Evolutionary conservation across 1,140 invertebrate species (phyloP), one percentile per base, ranked within the genome.

Genomic region (Monomorium pharaonis): DNA sequence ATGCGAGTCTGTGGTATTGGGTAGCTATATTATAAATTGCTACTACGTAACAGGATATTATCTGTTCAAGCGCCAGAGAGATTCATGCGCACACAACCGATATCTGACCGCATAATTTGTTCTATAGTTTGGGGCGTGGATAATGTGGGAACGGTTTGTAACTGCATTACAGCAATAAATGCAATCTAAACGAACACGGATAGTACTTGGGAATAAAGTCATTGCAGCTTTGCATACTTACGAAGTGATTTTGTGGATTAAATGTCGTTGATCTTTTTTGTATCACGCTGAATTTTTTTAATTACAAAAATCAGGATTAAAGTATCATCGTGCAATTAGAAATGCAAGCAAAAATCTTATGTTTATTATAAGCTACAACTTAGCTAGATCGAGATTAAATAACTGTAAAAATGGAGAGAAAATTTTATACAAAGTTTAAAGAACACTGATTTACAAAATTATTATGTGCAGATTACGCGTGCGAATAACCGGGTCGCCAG

Each of bases 91-190:
- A 30, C 37, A 74, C 54, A 83, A 83, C 78, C 78, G 67, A 83
- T 83, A 83, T 83, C 78, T 74, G 78, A 83, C 78, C 78, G 67
- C 67, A 83, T 83, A 83, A 83, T 83, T 83, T 74, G 78, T 83
- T 83, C 67, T 83, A 74, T 83, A 83, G 78, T 83, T 74, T 47
- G 37, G 27, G n/a, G 21, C 37, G 54, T 72, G 65, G 78, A 72
- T 83, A 72, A 83, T 72, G 78, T n/a, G 27, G 51, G 24, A 47
- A 83, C 37, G 51, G 67, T 44, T 72, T 60, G 67, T 83, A 72
- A 83, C 78, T 83, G 51, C 12, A 83, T 83, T 83, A 83, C 18
- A 42, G 67, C 78, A 83, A 58, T 80, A 80, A 69, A 69, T 72
- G 51, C 78, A 44, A 72, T 58, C 24, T 14, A 58, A 72, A 58